Conservation (phyloP, 2,888 invertebrate genomes). For the Mycogona germanica region DNA sequence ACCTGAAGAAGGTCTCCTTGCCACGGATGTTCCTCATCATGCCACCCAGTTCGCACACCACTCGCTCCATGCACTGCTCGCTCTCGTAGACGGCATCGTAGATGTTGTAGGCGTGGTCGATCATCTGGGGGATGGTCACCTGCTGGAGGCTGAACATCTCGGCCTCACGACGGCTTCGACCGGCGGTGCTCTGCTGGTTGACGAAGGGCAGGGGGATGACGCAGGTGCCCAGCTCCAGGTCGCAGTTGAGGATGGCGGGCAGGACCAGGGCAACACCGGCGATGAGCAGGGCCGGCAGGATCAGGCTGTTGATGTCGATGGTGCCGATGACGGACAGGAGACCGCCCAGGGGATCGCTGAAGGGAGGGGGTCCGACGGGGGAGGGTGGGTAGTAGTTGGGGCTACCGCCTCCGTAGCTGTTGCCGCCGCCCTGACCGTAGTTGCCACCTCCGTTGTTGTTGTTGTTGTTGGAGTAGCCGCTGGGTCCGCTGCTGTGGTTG, state of each 20-base stretch:
- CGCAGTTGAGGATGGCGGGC: slow-evolving; percentile 20
- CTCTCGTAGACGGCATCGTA: slow-evolving; percentile 23
- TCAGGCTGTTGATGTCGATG: slow-evolving; percentile 19
- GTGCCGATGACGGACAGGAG: slow-evolving; percentile 16
- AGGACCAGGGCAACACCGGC: slow-evolving; percentile 21
- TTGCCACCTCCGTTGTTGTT: background rate
- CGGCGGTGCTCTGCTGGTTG: background rate
- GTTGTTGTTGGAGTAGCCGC: slow-evolving; percentile 5
- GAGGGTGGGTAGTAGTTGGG: slow-evolving; percentile 6
- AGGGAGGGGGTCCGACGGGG: background rate
- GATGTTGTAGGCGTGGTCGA: slow-evolving; percentile 20
- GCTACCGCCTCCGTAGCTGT: slow-evolving; percentile 8
- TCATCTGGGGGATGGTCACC: slow-evolving; percentile 20
- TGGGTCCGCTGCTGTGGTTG: slow-evolving; percentile 15
- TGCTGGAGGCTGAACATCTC: slow-evolving; percentile 16
- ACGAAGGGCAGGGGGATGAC: slow-evolving; percentile 18
- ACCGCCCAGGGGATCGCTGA: slow-evolving; percentile 8
- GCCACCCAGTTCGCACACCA: slow-evolving; percentile 24
- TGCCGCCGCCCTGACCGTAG: background rate
- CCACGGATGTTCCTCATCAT: slow-evolving; percentile 19
- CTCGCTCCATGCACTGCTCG: slow-evolving; percentile 23
- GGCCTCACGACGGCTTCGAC: slow-evolving; percentile 9
- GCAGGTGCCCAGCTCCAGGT: slow-evolving; percentile 20
- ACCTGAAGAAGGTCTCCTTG: slow-evolving; percentile 22
- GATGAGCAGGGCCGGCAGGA: slow-evolving; percentile 20